Percentiles rank a stretch among this genome's conserved stretches.
phyloP scores from a whole-genome alignment of 1,140 invertebrate species.

The Drosophila elegans region DNA sequence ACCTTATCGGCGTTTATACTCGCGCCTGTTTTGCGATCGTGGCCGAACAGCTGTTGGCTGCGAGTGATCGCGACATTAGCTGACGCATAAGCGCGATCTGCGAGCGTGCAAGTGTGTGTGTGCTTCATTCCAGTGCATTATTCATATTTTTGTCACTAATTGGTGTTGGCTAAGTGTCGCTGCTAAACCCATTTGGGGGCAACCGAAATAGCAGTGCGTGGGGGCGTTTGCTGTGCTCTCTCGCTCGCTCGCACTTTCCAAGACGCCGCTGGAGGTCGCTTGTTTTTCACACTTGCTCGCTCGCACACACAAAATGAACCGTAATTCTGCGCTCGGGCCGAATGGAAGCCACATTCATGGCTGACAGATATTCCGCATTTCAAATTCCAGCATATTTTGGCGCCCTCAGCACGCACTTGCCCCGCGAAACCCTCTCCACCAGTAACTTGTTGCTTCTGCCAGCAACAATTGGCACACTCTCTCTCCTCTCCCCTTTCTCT shows the following conservation, averaged over 20 bases:
- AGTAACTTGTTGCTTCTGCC: conserved; percentile 70
- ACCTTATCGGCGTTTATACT: conserved; percentile 23
- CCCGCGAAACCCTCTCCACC: background rate
- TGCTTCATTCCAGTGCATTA: conserved; percentile 59
- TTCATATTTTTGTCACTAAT: conserved; percentile 74
- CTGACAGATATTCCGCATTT: conserved; percentile 50
- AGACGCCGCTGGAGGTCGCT: conserved; percentile 73
- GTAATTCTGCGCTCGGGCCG: conserved; percentile 56
- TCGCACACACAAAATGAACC: conserved; percentile 16
- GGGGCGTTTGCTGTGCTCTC: conserved; percentile 53
- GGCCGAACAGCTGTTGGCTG: conserved; percentile 36
- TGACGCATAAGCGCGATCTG: conserved; percentile 33
- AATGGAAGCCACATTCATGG: conserved; percentile 67
- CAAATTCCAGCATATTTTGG: conserved; percentile 64
- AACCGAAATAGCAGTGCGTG: conserved; percentile 66
- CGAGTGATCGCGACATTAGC: conserved; percentile 6
- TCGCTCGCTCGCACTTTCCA: conserved; percentile 61
- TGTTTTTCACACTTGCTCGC: conserved; percentile 76
- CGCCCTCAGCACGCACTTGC: conserved; percentile 46
- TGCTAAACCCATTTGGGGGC: conserved; percentile 37
- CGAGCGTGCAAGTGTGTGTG: conserved; percentile 18
- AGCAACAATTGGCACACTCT: conserved; percentile 63
- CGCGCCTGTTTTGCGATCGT: conserved; percentile 13
- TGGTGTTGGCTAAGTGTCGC: conserved; percentile 68
- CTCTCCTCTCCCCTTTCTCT: conserved; percentile 21